Evolutionary conservation across 2,797 vertebrate species (phyloP).

Genomic region (Thamnophis elegans): DNA sequence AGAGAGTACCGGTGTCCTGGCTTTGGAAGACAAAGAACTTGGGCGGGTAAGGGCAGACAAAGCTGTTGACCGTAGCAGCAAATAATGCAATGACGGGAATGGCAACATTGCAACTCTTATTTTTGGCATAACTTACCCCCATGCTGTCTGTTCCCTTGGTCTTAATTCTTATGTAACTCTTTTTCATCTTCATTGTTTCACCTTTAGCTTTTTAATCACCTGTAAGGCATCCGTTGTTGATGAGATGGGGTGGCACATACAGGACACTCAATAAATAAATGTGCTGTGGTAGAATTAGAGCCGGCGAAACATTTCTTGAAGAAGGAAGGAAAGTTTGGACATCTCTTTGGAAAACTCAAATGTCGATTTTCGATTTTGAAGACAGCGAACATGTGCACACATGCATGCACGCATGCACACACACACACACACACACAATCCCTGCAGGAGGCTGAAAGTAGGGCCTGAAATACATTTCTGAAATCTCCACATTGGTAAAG

Average conservation of each 20-base stretch:
- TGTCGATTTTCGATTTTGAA: background rate
- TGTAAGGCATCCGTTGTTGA: background rate
- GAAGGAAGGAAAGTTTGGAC: conserved; percentile 39
- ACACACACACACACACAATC: conserved; percentile 49
- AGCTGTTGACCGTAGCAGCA: conserved; percentile 15
- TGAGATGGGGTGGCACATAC: background rate
- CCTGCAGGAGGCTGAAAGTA: conserved; percentile 41
- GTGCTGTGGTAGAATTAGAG: conserved; percentile 50
- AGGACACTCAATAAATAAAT: background rate
- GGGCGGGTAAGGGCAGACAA: conserved; percentile 82
- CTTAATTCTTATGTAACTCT: background rate
- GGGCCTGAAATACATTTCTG: conserved; percentile 33
- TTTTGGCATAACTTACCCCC: conserved; percentile 33
- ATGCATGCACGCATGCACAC: conserved; percentile 54
- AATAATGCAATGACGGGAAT: conserved; percentile 37
- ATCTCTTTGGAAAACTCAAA: conserved; percentile 35
- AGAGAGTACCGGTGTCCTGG: conserved; percentile 94
- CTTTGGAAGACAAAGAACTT: conserved; percentile 96
- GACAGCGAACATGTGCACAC: background rate
- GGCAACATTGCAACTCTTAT: conserved; percentile 43
- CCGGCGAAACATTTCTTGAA: conserved; percentile 50
- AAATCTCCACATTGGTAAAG: conserved; percentile 39
- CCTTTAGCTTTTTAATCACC: background rate
- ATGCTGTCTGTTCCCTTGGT: background rate
- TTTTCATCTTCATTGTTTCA: background rate